Conservation (phyloP, 2,888 invertebrate genomes). For the Tyria jacobaeae region DNA sequence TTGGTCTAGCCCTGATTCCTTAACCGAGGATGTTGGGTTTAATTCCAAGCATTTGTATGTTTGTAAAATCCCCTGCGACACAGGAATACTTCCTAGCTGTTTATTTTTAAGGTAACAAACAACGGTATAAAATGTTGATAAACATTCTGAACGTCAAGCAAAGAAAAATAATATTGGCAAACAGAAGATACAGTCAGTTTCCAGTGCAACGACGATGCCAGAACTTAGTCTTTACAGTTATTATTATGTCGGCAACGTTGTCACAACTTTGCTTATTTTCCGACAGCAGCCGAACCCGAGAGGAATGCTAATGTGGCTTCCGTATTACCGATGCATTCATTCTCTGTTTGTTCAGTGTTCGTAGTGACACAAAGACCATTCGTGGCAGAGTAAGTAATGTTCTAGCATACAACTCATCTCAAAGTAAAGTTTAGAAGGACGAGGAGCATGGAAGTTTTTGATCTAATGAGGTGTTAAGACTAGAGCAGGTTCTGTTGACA, state of each 20-base stretch:
- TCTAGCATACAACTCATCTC: neutral
- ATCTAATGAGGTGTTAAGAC: neutral
- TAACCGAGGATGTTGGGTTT: no score
- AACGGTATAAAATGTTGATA: neutral
- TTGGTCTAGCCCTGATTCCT: no score
- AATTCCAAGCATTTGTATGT: no score
- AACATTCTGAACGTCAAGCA: neutral
- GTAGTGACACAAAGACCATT: slow-evolving; percentile 1
- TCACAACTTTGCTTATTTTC: slow-evolving; percentile 60
- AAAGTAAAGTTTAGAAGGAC: neutral
- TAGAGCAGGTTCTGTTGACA: no score
- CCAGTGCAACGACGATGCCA: slow-evolving; percentile 20
- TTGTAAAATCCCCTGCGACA: no score
- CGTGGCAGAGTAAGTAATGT: neutral
- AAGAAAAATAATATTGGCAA: neutral
- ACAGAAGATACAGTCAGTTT: neutral
- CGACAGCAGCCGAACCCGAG: slow-evolving; percentile 34
- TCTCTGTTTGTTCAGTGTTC: slow-evolving; percentile 8
- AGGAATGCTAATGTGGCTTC: slow-evolving; percentile 55
- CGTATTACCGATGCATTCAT: slow-evolving; percentile 19
- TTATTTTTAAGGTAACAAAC: no score
- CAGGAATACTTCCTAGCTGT: no score
- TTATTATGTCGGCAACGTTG: slow-evolving; percentile 47
- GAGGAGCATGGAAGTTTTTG: neutral
- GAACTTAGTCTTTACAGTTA: slow-evolving; percentile 42